Evolutionary conservation across 1,140 invertebrate genomes (phyloP), one percentile per base, ranked within the genome.

Genomic region (Mamestra configurata): DNA sequence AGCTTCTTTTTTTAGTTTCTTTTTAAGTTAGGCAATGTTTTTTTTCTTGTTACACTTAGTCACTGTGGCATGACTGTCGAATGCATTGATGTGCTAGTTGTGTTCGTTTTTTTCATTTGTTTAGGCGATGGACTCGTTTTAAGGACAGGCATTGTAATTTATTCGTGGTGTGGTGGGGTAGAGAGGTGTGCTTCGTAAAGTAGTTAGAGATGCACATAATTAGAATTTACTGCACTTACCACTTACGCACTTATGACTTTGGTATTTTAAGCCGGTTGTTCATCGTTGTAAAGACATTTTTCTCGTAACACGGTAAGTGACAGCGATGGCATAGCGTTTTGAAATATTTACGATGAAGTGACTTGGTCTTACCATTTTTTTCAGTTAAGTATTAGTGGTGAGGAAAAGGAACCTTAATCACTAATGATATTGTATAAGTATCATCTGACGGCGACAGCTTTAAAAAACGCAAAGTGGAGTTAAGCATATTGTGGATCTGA

Each of bases 11-110:
- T 55, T 72, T 75, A 81, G 43, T 81, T 89, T 84, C 81, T 80
- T 81, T 80, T 77, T 82, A 87, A 86, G 86, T 81, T 86, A 83
- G 85, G 59, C 46, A 70, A 79, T 79, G 64, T 15, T 73, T 35
- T 86, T 86, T 86, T 82, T 85, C 37, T 51, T 72, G 83, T 85
- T 86, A 85, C 77, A 83, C 68, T 87, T 86, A 87, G 73, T 84
- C 84, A 84, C 81, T 84, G 68, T 83, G 80, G 86, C 87, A 89
- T 88, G 88, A 85, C 79, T 84, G 83, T 79, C 70, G 75, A 78
- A 27, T 84, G 57, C 55, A 71, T 76, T 76, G 35, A 43, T 76
- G 35, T 64, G 35, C 53, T 84, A 78, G 77, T 84, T 37, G 24
- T 76, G 75, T 51, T 51, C 64, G 70, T 68, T 72, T 61, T 70